Base-by-base conservation (phyloP, 2,797 vertebrate species). In the Gambusia yucatana region DNA sequence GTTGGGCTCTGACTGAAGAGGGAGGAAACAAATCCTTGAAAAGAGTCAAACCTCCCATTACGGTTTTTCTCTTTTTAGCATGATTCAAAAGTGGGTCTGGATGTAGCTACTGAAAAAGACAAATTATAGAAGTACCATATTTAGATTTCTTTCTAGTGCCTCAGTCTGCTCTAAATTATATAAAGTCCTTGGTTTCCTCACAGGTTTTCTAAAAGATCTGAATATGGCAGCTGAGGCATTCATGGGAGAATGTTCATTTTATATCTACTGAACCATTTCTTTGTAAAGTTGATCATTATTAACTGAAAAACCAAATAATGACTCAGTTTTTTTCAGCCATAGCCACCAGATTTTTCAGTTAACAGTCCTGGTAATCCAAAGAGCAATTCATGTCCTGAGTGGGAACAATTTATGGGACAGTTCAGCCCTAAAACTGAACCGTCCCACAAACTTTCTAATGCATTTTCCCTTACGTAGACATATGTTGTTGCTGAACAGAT, bases 401-500 rank as follows among this genome's bases (percentile, higher is more conserved):
- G 61, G 63, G 61, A 33, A 36, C 16, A 9, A 41, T 4, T 22
- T 65, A 36, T 39, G 48, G 46, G 20, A 22, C 48, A 50, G 22
- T 52, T 25, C 22, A 52, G 28, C 10, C 41, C 39, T 69, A 43
- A 43, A 44, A 36, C 10, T 43, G 9, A 22, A 11, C 36, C 1
- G 39, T 43, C 36, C 36, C 14, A 65, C 61, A 65, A 25, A 43
- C 9, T 4, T 41, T 41, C 71, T 36, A 10, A 10, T 65, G 36
- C 20, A 30, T 46, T 44, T 44, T 25, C 47, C 94, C 98, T 97
- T 94, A 99, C 98, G 95, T 85, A 99, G 96, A 87, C 98, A 99
- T 79, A 92, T 90, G 84, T 98, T 99, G 87, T 74, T 95, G 87
- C 93, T 96, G 95, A 99, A 99, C 94, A 97, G 96, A 76, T 93